These are phyloP conservation scores for Suillia variegata DNA, from an alignment of 2,888 invertebrate genomes.

Conservation along the genomic window DNA sequence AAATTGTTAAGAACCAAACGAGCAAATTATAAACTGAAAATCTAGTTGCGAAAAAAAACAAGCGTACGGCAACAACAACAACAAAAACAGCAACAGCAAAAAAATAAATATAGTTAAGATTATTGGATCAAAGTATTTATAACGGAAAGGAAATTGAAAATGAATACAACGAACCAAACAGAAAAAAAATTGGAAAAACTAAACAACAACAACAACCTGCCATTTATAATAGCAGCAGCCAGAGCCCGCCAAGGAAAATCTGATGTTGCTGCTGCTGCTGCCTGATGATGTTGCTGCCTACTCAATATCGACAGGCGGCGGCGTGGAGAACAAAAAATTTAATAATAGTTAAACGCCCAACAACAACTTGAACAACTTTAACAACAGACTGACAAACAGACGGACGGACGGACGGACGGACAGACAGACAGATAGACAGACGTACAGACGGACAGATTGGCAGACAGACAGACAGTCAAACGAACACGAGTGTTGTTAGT, in stretches of 20 bases:
- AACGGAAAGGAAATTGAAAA: neutral
- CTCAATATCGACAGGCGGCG: conserved; percentile 23
- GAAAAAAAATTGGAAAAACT: conserved; percentile 25
- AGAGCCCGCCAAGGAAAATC: no score
- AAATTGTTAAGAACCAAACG: neutral
- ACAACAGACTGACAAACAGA: no score
- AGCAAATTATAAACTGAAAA: neutral
- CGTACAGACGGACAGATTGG: no score
- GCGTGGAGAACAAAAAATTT: no score
- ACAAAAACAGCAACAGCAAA: no score
- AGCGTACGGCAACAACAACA: no score
- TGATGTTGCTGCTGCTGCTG: conserved; percentile 4
- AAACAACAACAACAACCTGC: neutral
- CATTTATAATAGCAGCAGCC: neutral
- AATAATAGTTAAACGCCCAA: conserved; percentile 28
- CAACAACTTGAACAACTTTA: conserved; percentile 13
- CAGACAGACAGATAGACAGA: no score
- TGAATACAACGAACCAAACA: neutral
- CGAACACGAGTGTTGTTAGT: conserved; percentile 23
- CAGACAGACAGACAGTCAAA: no score
- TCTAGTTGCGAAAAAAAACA: neutral
- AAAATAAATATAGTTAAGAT: no score
- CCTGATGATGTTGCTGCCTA: no score
- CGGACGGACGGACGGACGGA: no score
- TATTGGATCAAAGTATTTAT: neutral